Evolutionary conservation across 2,888 invertebrate species (phyloP), one percentile per base, ranked within the genome.

Genomic region (Cyaniris semiargus): DNA sequence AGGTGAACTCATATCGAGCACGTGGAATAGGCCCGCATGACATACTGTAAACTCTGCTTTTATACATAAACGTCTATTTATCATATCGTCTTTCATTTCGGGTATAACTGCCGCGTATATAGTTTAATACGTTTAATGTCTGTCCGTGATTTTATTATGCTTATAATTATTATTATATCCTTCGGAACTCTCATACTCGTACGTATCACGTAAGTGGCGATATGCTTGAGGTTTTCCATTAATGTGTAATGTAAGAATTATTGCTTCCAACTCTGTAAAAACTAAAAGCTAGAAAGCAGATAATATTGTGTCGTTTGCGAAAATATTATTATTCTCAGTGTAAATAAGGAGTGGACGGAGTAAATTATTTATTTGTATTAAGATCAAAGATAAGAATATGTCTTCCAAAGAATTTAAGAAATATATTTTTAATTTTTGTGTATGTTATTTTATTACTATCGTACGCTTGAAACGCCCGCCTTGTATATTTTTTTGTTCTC

Each of bases 1-100:
- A 80, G 95, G 97, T 79, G 97, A 97, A 89, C 92, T 97, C 78
- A 97, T 97, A 84, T 96, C 97, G 70, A 97, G 97, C 89, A 96
- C 96, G 79, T 95, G 95, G 75, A 85, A 89, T 76, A 89, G 87
- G 78, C 89, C 89, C 78, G 88, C 92, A 86, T 93, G 93, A 93
- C 91, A 84, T 79, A 84, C 85, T 87, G 84, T 83, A 80, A 82
- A 79, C 84, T 84, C 81, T 86, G 87, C 86, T 91, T 90, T 92
- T 90, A 90, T 91, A 92, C 89, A 92, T 92, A 91, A 89, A 93
- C 89, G 85, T 90, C 89, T 93, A 92, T 91, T 91, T 92, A 91
- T 90, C 90, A 89, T 80, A 83, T 76, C 74, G 82, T 85, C 79
- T 85, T 87, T 89, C 87, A 84, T 85, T 84, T 85, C 53, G 27